These are phyloP conservation scores for Drosophila acutilabella DNA, from an alignment of 2,888 invertebrate genomes.

Conservation along the genomic window DNA sequence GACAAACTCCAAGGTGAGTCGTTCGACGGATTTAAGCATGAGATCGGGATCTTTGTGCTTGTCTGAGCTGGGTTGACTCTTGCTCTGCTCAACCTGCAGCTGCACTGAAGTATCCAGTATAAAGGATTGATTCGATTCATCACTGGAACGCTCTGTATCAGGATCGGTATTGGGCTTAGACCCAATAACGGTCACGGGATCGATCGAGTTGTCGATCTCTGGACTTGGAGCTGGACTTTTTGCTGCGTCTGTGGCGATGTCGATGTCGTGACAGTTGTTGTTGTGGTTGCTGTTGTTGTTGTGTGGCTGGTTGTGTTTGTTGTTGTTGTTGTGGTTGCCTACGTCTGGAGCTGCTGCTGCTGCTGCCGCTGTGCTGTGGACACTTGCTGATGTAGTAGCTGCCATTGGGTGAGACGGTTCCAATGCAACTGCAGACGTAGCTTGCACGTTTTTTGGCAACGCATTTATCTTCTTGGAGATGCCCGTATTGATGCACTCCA, in stretches of 20 bases:
- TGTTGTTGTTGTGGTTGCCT: conserved; percentile 75
- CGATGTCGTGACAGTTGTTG: conserved; percentile 83
- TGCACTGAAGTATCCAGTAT: conserved; percentile 77
- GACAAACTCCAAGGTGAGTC: conserved; percentile 88
- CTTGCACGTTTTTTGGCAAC: conserved; percentile 90
- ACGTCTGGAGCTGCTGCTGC: conserved; percentile 86
- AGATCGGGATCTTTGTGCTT: conserved; percentile 88
- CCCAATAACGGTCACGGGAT: conserved; percentile 79
- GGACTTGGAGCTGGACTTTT: conserved; percentile 70
- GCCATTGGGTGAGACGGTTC: conserved; percentile 84
- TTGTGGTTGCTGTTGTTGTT: conserved; percentile 44
- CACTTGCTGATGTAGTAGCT: conserved; percentile 84
- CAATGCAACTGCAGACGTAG: conserved; percentile 89
- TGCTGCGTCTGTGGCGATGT: conserved; percentile 79
- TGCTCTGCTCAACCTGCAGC: conserved; percentile 2
- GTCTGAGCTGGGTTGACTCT: conserved; percentile 51
- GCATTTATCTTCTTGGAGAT: conserved; percentile 82
- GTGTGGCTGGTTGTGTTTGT: conserved; percentile 29
- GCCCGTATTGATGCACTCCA: conserved; percentile 85
- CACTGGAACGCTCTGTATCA: conserved; percentile 70
- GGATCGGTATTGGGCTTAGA: conserved; percentile 73
- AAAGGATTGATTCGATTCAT: conserved; percentile 82
- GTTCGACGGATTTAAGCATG: conserved; percentile 89
- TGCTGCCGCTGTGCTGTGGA: conserved; percentile 81
- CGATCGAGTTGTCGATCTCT: conserved; percentile 80